Percentiles rank a stretch among this genome's conserved stretches.
These are phyloP conservation scores for Odontocolon sp. DNA, from an alignment of 2,888 invertebrate species.

Conservation along the genomic window DNA sequence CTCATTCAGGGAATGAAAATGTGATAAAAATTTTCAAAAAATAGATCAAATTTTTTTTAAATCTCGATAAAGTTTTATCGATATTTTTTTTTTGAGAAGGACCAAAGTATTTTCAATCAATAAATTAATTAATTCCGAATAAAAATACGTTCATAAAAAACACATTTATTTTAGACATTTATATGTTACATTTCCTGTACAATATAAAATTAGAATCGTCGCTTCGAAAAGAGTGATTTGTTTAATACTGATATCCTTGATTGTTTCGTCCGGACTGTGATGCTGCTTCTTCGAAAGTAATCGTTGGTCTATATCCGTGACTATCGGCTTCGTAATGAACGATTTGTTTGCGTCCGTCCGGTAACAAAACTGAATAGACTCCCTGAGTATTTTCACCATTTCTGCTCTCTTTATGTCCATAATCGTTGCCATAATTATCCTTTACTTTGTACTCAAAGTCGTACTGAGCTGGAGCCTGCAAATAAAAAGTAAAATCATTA, in stretches of 20 bases:
- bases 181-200: neutral
- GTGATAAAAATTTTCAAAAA: no score
- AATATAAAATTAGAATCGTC: neutral
- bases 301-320: constrained; percentile 86
- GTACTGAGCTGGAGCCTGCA: constrained; percentile 75
- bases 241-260: constrained; percentile 65
- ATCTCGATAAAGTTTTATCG: no score
- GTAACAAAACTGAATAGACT: constrained; percentile 78
- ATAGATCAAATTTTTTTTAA: no score
- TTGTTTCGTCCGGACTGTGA: constrained; percentile 72
- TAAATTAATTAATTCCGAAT: neutral
- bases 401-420: constrained; percentile 79
- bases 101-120: no score
- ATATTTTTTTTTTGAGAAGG: no score
- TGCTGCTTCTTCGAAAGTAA: constrained; percentile 85
- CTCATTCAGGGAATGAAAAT: no score
- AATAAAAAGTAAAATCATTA: constrained; percentile 17
- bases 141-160: neutral
- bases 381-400: constrained; percentile 79
- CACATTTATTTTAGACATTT: constrained; percentile 26
- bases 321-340: constrained; percentile 88
- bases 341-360: constrained; percentile 82
- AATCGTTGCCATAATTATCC: constrained; percentile 79
- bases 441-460: constrained; percentile 78
- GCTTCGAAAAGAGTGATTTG: neutral